Evolutionary conservation across 2,888 invertebrate species (phyloP).

Genomic region (Camponotus fellah): DNA sequence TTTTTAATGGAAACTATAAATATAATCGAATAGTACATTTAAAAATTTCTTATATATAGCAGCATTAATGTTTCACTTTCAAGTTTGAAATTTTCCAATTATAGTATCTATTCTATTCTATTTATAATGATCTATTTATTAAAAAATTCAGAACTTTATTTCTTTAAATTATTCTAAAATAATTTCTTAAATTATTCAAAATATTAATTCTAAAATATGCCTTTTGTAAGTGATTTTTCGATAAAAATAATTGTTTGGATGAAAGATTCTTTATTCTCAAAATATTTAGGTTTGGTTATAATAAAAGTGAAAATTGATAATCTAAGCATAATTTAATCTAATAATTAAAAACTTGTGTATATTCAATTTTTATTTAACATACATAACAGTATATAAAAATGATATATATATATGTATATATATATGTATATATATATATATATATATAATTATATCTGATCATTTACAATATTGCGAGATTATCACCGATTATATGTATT

Average conservation of each 20-base stretch:
- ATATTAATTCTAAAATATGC: not conserved
- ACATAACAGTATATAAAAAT: slow-evolving; percentile 41
- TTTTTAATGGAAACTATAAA: not conserved
- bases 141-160: not conserved
- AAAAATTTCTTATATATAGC: no score
- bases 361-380: slow-evolving; percentile 31
- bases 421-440: not conserved
- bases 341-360: not conserved
- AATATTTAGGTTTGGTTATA: not conserved
- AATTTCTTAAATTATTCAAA: no score
- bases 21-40: not conserved
- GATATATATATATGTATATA: not conserved
- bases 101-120: not conserved
- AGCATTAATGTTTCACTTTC: no score
- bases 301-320: not conserved
- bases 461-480: slow-evolving; percentile 15
- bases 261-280: not conserved
- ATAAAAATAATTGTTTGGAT: not conserved
- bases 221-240: not conserved
- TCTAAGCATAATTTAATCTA: not conserved
- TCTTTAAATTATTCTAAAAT: not conserved
- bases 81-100: not conserved
- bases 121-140: not conserved
- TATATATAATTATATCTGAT: not conserved
- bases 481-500: slow-evolving; percentile 8